Conservation (phyloP, 2,113 vertebrate genomes). For the Tiliqua scincoides region DNA sequence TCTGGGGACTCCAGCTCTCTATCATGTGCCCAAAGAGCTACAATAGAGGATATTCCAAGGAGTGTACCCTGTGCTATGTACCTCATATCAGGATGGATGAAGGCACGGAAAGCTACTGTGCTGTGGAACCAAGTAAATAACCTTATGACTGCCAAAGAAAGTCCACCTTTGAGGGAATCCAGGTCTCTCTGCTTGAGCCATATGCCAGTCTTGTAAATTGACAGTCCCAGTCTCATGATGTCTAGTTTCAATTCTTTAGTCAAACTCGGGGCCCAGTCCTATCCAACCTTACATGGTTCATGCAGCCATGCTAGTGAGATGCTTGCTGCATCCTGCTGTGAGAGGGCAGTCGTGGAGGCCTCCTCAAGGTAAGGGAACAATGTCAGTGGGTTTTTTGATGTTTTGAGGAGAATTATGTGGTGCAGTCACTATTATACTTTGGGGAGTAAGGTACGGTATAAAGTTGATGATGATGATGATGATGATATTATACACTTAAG, state of each 20-base stretch:
- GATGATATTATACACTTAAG: too few relatives aligned
- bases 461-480: too few relatives aligned
- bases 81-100: neutral
- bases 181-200: accelerated
- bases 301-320: too few relatives aligned
- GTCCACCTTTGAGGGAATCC: accelerated
- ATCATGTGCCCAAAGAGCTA: neutral
- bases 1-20: neutral
- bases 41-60: accelerated
- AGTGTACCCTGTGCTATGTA: neutral
- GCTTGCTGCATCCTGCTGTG: too few relatives aligned
- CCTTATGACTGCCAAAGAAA: neutral
- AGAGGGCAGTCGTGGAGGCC: too few relatives aligned
- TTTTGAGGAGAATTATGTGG: too few relatives aligned
- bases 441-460: too few relatives aligned
- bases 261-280: too few relatives aligned
- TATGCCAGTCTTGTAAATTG: accelerated
- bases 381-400: too few relatives aligned
- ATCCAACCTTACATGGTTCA: too few relatives aligned
- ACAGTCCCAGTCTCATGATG: neutral
- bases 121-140: neutral
- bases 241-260: accelerated
- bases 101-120: neutral
- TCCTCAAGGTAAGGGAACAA: too few relatives aligned
- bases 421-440: too few relatives aligned